These are phyloP conservation scores for Perccottus glenii DNA, from an alignment of 2,113 vertebrate species.

Conservation along the genomic window DNA sequence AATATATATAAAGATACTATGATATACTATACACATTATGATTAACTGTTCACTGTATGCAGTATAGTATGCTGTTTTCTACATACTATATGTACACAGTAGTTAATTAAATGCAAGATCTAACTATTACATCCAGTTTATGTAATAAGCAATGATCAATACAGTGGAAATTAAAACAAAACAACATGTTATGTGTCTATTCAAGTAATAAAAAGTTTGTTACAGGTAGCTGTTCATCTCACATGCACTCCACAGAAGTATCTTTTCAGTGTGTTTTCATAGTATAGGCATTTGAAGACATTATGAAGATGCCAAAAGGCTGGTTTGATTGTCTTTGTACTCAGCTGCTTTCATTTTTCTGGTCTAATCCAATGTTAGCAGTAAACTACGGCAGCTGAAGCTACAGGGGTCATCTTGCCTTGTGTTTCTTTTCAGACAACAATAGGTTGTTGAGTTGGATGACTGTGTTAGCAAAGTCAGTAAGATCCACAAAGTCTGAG, in stretches of 20 bases:
- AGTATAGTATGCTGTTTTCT: no score
- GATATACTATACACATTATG: no score
- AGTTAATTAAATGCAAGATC: no score
- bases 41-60: no score
- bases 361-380: no score
- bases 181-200: neutral
- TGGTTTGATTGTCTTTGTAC: neutral
- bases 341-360: no score
- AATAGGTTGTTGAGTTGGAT: slow-evolving; percentile 90
- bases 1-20: no score
- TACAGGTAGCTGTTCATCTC: neutral
- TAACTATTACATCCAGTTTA: no score
- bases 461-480: slow-evolving; percentile 93
- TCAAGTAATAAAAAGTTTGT: neutral
- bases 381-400: neutral
- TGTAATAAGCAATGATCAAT: no score
- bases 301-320: no score
- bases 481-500: slow-evolving; percentile 96
- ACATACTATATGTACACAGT: no score
- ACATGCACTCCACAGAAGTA: neutral
- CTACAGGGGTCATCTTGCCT: slow-evolving; percentile 51
- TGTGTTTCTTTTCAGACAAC: slow-evolving; percentile 64
- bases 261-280: neutral
- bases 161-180: neutral
- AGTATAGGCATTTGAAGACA: neutral